Percentiles rank a stretch among this genome's conserved stretches.
Conservation (phyloP, 1,140 invertebrate genomes). For the Leptestheria dahalacensis region DNA sequence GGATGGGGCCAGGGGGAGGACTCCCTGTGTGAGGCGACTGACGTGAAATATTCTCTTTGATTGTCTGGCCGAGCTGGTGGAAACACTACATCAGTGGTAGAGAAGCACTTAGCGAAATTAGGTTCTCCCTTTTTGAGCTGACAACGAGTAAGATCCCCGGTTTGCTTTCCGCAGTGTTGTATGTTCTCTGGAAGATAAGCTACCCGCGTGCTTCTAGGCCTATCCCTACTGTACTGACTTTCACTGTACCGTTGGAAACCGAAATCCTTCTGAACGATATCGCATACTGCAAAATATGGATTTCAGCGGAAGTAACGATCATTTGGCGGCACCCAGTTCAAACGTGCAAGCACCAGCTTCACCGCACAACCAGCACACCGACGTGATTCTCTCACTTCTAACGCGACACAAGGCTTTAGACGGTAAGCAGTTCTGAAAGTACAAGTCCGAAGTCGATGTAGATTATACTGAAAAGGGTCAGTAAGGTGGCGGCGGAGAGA, state of each 20-base stretch:
- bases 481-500: neutral
- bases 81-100: neutral
- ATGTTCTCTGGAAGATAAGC: too few relatives aligned
- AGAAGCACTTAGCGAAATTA: conserved; percentile 10
- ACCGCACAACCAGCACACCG: conserved; percentile 3
- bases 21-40: neutral
- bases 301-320: neutral
- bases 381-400: conserved; percentile 12
- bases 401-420: conserved; percentile 13
- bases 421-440: neutral
- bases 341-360: neutral
- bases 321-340: neutral
- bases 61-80: conserved; percentile 1
- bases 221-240: too few relatives aligned
- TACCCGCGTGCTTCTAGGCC: too few relatives aligned
- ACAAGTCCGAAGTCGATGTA: too few relatives aligned
- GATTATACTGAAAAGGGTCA: neutral
- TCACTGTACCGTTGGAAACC: too few relatives aligned
- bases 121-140: neutral
- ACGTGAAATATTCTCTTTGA: conserved; percentile 6
- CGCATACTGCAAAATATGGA: neutral
- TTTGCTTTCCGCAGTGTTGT: too few relatives aligned
- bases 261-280: too few relatives aligned
- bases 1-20: neutral
- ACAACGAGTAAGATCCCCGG: too few relatives aligned